Base-by-base conservation (phyloP, 1,140 invertebrate genomes). In the Euura lappo region DNA sequence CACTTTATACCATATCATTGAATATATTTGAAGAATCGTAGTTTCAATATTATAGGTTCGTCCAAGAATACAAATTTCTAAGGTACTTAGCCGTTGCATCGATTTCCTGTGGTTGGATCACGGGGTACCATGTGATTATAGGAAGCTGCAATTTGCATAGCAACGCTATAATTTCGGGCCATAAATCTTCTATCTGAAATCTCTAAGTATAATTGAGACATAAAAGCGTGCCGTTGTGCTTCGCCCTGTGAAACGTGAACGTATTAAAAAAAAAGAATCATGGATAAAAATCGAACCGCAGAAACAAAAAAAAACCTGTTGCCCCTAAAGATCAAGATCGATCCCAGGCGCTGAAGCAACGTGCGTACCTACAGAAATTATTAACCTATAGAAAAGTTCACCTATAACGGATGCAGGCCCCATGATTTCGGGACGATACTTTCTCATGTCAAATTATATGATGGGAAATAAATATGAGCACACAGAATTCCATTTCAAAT, bases 81-180 rank as follows among this genome's bases (percentile, higher is more conserved):
- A n/a, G 13, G 51, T 60, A 60, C 8, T 60, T 60, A 60, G 13
- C 51, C 13, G 51, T 60, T 60, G 10, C 13, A 60, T 60, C 51
- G 51, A 60, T 60, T 60, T 60, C 51, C 51, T 60, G 51, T 60
- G 51, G 51, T n/a, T 60, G 13, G 28, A 28, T 28, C 51, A 60
- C 8, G 51, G 13, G 10, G 51, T n/a, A 60, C 51, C 51, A 6
- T 60, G 51, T 60, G 51, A 60, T 60, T 47, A 71, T 77, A 73
- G 74, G 74, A 77, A 77, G 76, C 72, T 77, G 73, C 74, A 77
- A 77, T 77, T 77, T 77, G 74, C 72, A 77, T 77, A 71, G 72
- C 73, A 73, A 77, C 74, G 72, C 75, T 77, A 72, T 77, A 77
- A 77, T 77, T 77, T 77, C 71, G 68, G 72, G 69, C 76, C 74